Evolutionary conservation across 2,888 invertebrate species (phyloP).

Genomic region (Lepas anatifera): DNA sequence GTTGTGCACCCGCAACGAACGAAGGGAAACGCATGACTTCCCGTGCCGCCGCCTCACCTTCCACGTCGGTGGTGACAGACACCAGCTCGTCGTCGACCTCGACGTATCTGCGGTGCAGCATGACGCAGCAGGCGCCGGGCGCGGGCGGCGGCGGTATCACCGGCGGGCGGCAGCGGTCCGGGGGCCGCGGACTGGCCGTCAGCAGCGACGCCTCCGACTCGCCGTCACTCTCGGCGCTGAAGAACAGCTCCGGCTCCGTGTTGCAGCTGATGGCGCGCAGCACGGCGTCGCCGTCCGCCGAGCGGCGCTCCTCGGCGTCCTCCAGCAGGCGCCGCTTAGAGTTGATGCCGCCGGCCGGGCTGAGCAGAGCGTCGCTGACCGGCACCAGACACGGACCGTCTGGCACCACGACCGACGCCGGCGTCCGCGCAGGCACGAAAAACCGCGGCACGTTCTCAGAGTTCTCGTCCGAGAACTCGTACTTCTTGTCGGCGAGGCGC

Average conservation of each 20-base stretch:
- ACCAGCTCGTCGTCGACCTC: constrained; percentile 58
- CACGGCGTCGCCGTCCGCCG: background rate
- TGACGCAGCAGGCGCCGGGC: constrained; percentile 21
- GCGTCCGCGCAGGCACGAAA: constrained; percentile 21
- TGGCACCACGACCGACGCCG: background rate
- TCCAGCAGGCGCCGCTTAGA: background rate
- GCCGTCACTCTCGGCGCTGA: background rate
- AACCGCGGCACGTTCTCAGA: constrained; percentile 25
- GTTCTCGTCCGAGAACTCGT: constrained; percentile 50
- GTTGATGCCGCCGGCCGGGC: constrained; percentile 8
- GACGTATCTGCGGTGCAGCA: constrained; percentile 49
- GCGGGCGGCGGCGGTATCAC: background rate
- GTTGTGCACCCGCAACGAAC: too few relatives aligned
- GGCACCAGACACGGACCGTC: background rate
- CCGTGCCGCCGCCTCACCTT: constrained; percentile 43
- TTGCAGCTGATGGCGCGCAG: constrained; percentile 8
- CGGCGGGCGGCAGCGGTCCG: background rate
- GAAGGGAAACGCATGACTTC: too few relatives aligned
- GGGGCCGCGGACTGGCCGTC: constrained; percentile 9
- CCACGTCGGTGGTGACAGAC: constrained; percentile 56
- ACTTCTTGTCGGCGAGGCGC: constrained; percentile 77
- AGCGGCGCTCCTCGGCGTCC: background rate
- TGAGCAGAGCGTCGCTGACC: constrained; percentile 1
- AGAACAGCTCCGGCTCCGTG: constrained; percentile 8
- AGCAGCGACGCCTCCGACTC: background rate